Percentiles rank a stretch among this genome's conserved stretches.
These are phyloP conservation scores for Drosophila nasuta DNA, from an alignment of 1,140 invertebrate genomes.

Conservation along the genomic window DNA sequence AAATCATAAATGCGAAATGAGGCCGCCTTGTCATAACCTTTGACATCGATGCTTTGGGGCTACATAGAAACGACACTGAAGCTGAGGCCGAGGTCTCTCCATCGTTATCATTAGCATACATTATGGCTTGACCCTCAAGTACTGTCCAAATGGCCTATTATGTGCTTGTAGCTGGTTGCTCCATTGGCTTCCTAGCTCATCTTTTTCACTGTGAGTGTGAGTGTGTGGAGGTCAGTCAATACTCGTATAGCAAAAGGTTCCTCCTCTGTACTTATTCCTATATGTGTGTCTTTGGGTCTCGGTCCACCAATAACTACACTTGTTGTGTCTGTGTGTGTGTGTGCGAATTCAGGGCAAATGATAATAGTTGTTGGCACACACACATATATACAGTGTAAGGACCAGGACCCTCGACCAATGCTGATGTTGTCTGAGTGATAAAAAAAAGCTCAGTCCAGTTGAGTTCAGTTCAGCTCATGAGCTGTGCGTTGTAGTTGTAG, in stretches of 20 bases:
- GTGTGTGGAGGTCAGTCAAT: slow-evolving; percentile 15
- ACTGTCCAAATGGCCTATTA: slow-evolving; percentile 71
- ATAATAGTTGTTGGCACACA: slow-evolving; percentile 63
- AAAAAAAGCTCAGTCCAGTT: slow-evolving; percentile 40
- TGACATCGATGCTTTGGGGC: slow-evolving; percentile 21
- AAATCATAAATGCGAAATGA: slow-evolving; percentile 57
- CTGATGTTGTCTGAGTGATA: slow-evolving; percentile 53
- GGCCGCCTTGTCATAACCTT: slow-evolving; percentile 40
- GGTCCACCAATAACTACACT: slow-evolving; percentile 31
- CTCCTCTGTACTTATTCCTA: neutral
- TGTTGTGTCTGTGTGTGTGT: slow-evolving; percentile 17
- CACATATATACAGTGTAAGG: slow-evolving; percentile 29
- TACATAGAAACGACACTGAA: no score
- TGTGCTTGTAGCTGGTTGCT: slow-evolving; percentile 70
- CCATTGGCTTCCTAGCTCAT: slow-evolving; percentile 63
- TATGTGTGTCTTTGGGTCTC: slow-evolving; percentile 44
- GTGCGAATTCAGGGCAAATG: slow-evolving; percentile 48
- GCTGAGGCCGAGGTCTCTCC: slow-evolving; percentile 32
- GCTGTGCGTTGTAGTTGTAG: slow-evolving; percentile 34
- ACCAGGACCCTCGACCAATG: slow-evolving; percentile 21
- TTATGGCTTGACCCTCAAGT: slow-evolving; percentile 70
- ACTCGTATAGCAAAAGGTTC: slow-evolving; percentile 13
- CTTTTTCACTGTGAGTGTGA: slow-evolving; percentile 7
- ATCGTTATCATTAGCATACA: slow-evolving; percentile 75
- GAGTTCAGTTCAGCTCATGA: slow-evolving; percentile 20